Base-by-base conservation (phyloP, 2,888 invertebrate species). In the Mythimna ferrago region DNA sequence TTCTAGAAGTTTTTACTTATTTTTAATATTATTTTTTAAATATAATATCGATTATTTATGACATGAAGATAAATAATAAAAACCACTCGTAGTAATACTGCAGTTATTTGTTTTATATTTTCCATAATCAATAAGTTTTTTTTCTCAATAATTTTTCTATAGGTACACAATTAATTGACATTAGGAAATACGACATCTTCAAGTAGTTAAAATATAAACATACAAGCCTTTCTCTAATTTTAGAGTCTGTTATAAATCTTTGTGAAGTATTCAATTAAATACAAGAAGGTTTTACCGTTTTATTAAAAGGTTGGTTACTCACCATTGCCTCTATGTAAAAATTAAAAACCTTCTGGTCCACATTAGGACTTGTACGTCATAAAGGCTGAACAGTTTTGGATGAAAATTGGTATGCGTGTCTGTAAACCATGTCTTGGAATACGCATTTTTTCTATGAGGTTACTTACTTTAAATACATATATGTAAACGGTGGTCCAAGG, bases 191-290 rank as follows among this genome's bases (percentile, higher is more conserved):
- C 44, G 56, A 26, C 19, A 11, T 14, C 11, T 14, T 19, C 16
- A 35, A 6, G 56, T 26, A 21, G 19, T 74, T 48, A 61, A 69
- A 54, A 66, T 14, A 26, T 56, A 32, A n/a, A 57, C n/a, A 19
- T 66, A 58, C 10, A 51, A 32, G 14, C 35, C 5, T 21, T 78
- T 51, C 77, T 57, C 16, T 41, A 32, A 7, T 62, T 53, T 19
- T 21, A 41, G 56, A 58, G 58, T 38, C 16, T 41, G 19, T 35
- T 78, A 35, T 58, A 62, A 75, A 78, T 68, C 78, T 35, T 35
- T 51, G 6, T 38, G 11, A 62, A 41, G n/a, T 56, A 74, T 54
- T 54, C 57, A 78, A 51, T 57, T 54, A 54, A 21, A 4, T 62
- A 56, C 21, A 61, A 41, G 26, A 32, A 61, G 61, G 21, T 44